These are phyloP conservation scores for Drosophila nr. perissopoda DNA, from an alignment of 2,888 invertebrate species.

Conservation along the genomic window DNA sequence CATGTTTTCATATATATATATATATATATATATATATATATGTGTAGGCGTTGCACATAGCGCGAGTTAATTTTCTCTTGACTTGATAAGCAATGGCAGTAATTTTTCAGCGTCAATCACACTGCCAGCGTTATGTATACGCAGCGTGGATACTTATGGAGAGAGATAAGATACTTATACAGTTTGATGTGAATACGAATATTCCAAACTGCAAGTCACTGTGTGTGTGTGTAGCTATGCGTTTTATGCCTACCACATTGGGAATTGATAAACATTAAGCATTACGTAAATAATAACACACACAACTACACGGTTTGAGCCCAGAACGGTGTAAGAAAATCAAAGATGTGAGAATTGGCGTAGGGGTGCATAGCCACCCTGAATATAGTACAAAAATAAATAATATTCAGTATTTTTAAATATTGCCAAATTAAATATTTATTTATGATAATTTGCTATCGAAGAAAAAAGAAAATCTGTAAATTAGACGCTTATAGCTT, in stretches of 20 bases:
- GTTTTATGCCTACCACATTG: background rate
- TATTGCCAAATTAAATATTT: constrained; percentile 52
- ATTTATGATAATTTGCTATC: constrained; percentile 45
- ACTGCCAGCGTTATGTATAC: constrained; percentile 36
- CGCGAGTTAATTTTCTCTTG: constrained; percentile 41
- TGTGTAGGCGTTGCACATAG: constrained; percentile 1
- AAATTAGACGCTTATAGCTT: background rate
- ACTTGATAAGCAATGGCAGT: constrained; percentile 24
- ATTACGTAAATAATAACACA: background rate
- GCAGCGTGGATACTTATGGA: constrained; percentile 13
- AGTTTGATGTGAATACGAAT: constrained; percentile 9
- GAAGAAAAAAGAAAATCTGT: constrained; percentile 4
- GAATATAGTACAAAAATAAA: constrained; percentile 20
- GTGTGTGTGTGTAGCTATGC: background rate
- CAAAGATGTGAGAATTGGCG: constrained; percentile 44
- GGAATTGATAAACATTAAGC: constrained; percentile 17
- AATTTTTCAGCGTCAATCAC: constrained; percentile 51
- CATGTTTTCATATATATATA: constrained; percentile 10
- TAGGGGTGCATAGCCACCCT: constrained; percentile 4
- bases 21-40: background rate
- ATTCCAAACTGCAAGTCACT: background rate
- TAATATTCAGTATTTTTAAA: constrained; percentile 17
- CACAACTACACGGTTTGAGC: no score
- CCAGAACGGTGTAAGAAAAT: background rate
- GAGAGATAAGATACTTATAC: constrained; percentile 10